phyloP scores from a whole-genome alignment of 2,888 invertebrate species.

The Ophion ventricosus region DNA sequence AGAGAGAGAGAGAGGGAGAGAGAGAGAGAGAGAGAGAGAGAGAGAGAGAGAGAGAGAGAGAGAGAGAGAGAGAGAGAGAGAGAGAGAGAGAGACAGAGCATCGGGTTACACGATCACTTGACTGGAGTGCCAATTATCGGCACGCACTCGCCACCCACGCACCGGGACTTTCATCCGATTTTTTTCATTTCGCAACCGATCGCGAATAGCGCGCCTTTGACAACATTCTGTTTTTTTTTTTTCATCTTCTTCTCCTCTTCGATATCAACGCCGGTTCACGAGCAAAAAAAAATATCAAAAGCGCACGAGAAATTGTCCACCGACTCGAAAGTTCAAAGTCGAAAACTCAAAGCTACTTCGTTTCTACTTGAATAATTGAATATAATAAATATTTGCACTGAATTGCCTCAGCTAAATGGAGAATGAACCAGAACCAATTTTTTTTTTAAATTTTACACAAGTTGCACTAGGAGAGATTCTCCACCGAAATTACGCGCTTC shows the following conservation, averaged over 20 bases:
- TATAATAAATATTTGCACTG: not conserved
- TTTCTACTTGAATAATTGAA: not conserved
- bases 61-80: too few relatives aligned
- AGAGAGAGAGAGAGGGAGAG: too few relatives aligned
- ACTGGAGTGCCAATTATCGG: too few relatives aligned
- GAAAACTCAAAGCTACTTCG: not conserved
- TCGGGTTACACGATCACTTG: not conserved
- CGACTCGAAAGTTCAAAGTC: not conserved
- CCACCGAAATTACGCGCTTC: constrained; percentile 8
- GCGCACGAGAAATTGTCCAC: not conserved
- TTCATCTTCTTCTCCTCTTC: too few relatives aligned
- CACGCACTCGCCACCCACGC: too few relatives aligned
- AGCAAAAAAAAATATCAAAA: not conserved
- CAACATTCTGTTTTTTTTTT: not conserved
- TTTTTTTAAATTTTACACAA: constrained; percentile 1
- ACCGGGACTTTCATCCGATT: too few relatives aligned
- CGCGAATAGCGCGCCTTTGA: not conserved
- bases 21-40: too few relatives aligned
- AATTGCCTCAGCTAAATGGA: not conserved
- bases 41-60: too few relatives aligned
- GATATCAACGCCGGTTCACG: too few relatives aligned
- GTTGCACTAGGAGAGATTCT: not conserved
- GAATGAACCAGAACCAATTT: not conserved
- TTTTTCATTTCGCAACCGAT: not conserved
- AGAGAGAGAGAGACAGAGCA: too few relatives aligned